Evolutionary conservation across 2,113 vertebrate species (phyloP).

Genomic region (Larimichthys crocea): DNA sequence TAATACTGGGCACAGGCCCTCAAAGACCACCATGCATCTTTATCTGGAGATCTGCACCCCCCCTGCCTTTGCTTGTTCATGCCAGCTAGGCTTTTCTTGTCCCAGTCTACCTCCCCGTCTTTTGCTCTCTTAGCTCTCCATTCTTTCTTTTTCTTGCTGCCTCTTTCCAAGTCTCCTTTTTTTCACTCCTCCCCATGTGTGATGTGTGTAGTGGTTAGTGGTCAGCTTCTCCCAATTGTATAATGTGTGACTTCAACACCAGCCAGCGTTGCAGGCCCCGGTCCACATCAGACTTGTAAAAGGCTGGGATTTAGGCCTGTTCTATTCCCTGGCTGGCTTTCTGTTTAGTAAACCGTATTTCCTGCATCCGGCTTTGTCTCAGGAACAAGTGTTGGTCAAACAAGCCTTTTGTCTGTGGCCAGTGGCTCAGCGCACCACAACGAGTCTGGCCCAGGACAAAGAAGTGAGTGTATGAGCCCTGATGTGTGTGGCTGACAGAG

Average conservation of each 20-base stretch:
- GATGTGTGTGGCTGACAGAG: constrained; percentile 38
- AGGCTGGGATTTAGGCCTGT: constrained; percentile 51
- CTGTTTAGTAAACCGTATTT: constrained; percentile 84
- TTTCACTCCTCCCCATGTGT: constrained; percentile 19
- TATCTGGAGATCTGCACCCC: constrained; percentile 50
- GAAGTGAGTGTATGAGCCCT: constrained; percentile 78
- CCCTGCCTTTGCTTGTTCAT: constrained; percentile 17
- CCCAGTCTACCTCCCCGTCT: not conserved
- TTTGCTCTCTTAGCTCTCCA: constrained; percentile 18
- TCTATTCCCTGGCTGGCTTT: constrained; percentile 60
- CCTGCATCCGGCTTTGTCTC: constrained; percentile 87
- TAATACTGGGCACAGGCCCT: constrained; percentile 57
- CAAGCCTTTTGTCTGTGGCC: constrained; percentile 88
- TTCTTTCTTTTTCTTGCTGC: not conserved
- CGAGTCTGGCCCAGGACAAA: constrained; percentile 83
- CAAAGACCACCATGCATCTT: constrained; percentile 63
- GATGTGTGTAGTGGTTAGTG: constrained; percentile 62
- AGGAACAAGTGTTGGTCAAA: constrained; percentile 89
- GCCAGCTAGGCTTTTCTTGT: constrained; percentile 49
- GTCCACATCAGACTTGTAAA: constrained; percentile 78
- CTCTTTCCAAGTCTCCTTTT: constrained; percentile 12
- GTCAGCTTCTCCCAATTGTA: constrained; percentile 74
- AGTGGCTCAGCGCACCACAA: constrained; percentile 84
- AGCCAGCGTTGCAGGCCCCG: constrained; percentile 41
- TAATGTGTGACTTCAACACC: constrained; percentile 66